Percentiles rank a stretch among this genome's conserved stretches.
Evolutionary conservation across 2,113 vertebrate genomes (phyloP).

Genomic region (Gymnocephalus cernua): DNA sequence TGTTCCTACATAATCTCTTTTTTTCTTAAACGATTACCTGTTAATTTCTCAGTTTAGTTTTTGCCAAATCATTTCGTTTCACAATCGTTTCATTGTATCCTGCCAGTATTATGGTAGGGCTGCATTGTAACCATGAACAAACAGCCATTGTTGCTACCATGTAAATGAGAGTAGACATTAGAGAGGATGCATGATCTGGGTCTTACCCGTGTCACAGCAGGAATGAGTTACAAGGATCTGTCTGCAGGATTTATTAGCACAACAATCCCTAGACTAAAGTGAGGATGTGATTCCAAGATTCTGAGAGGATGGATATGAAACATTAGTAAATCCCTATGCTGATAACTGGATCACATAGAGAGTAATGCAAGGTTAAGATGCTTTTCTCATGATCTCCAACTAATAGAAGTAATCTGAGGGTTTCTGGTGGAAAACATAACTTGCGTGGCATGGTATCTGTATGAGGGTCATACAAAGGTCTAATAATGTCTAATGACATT

Average conservation of each 20-base stretch:
- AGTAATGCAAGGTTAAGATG: slow-evolving; percentile 15
- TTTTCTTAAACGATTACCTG: slow-evolving; percentile 49
- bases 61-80: slow-evolving; percentile 41
- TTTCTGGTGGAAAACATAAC: slow-evolving; percentile 15
- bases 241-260: slow-evolving; percentile 51
- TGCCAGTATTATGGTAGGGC: not conserved
- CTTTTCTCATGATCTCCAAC: slow-evolving; percentile 27
- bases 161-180: slow-evolving; percentile 31
- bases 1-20: slow-evolving; percentile 32
- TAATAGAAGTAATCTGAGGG: not conserved
- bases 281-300: slow-evolving; percentile 34
- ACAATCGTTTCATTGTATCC: slow-evolving; percentile 29
- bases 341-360: slow-evolving; percentile 7
- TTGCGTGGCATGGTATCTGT: not conserved
- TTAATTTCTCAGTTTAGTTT: slow-evolving; percentile 52
- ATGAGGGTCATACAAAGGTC: slow-evolving; percentile 46
- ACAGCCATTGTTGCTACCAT: not conserved
- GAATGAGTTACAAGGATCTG: slow-evolving; percentile 38
- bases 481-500: slow-evolving; percentile 44
- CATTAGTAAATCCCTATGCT: slow-evolving; percentile 36
- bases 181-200: slow-evolving; percentile 36
- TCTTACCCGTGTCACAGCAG: slow-evolving; percentile 14
- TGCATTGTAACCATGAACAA: not conserved
- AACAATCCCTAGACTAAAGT: slow-evolving; percentile 31
- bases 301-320: slow-evolving; percentile 54